phyloP scores from a whole-genome alignment of 1,140 invertebrate genomes.

The Chelonus insularis region DNA sequence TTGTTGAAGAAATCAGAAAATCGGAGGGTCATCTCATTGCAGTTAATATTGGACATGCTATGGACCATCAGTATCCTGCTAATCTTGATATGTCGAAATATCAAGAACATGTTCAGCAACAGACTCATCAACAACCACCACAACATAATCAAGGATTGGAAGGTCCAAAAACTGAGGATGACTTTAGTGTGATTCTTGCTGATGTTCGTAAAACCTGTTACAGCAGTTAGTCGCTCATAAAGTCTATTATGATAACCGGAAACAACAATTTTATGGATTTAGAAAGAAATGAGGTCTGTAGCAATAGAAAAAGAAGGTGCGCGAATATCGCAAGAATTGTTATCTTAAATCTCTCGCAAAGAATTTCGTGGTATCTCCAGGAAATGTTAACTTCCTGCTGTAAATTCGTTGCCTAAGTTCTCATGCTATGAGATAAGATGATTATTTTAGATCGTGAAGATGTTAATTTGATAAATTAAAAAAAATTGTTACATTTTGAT shows the following conservation, averaged over 20 bases:
- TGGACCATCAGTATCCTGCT: constrained; percentile 55
- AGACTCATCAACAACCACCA: constrained; percentile 52
- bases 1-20: constrained; percentile 48
- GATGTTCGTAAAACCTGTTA: constrained; percentile 85
- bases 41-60: constrained; percentile 41
- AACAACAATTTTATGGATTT: constrained; percentile 6
- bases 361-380: constrained; percentile 24
- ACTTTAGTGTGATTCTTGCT: constrained; percentile 83
- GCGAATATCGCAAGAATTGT: no score
- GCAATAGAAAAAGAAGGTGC: no score
- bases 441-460: background rate
- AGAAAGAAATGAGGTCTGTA: background rate
- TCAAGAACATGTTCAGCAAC: constrained; percentile 45
- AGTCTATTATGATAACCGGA: background rate
- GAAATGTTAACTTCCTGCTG: constrained; percentile 24
- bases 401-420: constrained; percentile 14
- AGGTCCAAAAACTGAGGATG: constrained; percentile 70
- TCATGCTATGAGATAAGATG: constrained; percentile 12
- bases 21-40: constrained; percentile 49
- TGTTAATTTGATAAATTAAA: background rate
- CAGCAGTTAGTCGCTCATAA: constrained; percentile 67
- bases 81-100: constrained; percentile 52
- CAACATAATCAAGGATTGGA: constrained; percentile 53
- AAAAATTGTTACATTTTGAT: background rate
- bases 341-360: background rate